Conservation (phyloP, 2,113 vertebrate species). For the Eulemur rufifrons region DNA sequence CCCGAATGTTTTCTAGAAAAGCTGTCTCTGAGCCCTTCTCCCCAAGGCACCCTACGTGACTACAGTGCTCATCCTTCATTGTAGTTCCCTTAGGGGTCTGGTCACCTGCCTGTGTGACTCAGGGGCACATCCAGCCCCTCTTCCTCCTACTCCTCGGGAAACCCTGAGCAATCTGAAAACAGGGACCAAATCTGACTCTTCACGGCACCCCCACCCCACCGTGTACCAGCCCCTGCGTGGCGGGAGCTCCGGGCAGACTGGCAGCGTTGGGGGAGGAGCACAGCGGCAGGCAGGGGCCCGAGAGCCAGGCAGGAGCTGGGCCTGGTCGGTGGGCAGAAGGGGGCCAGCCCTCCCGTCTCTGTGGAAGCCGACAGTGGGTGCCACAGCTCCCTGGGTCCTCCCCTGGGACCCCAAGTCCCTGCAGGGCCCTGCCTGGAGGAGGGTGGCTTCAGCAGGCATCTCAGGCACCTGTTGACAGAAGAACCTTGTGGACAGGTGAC, state of each 20-base stretch:
- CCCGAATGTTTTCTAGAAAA: too few relatives aligned
- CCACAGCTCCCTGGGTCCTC: neutral
- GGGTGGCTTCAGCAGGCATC: too few relatives aligned
- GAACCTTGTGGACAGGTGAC: too few relatives aligned
- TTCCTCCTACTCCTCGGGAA: neutral
- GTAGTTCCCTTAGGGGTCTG: neutral
- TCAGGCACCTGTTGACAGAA: too few relatives aligned
- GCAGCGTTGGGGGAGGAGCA: neutral
- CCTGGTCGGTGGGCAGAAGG: neutral
- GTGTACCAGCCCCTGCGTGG: accelerated
- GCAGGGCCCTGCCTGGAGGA: neutral
- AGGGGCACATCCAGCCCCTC: neutral
- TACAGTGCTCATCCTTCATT: neutral
- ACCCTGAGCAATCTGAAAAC: neutral
- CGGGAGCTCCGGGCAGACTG: neutral
- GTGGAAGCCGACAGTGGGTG: neutral
- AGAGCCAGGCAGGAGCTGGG: neutral
- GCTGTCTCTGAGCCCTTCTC: too few relatives aligned
- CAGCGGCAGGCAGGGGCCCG: neutral
- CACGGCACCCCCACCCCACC: too few relatives aligned
- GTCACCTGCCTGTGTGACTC: neutral
- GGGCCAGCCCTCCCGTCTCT: neutral
- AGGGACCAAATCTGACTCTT: neutral
- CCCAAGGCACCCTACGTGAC: too few relatives aligned
- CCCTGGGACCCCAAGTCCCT: neutral